Conservation (phyloP, 2,797 vertebrate species). For the Telmatherina bonti region DNA sequence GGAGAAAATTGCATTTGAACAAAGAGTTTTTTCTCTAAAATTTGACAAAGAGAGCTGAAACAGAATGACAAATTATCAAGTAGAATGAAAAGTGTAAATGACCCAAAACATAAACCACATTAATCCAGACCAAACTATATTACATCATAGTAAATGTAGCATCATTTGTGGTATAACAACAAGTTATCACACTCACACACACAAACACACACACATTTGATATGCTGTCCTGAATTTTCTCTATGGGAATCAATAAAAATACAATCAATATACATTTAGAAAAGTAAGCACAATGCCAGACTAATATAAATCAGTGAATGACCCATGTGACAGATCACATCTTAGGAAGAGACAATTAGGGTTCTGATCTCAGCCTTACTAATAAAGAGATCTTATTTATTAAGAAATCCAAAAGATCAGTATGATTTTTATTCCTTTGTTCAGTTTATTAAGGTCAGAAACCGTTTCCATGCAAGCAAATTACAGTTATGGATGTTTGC, state of each 20-base stretch:
- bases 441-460: neutral
- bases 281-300: neutral
- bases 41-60: slow-evolving; percentile 5
- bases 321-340: neutral
- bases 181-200: too few relatives aligned
- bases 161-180: neutral
- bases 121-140: neutral
- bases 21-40: slow-evolving; percentile 5
- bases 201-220: neutral
- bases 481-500: neutral
- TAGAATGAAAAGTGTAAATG: neutral
- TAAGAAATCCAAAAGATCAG: too few relatives aligned
- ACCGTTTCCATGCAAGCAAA: neutral
- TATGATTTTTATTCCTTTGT: too few relatives aligned
- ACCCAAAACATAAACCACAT: neutral
- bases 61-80: neutral
- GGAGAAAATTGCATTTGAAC: neutral
- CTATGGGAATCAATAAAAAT: neutral
- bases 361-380: neutral
- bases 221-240: neutral
- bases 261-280: too few relatives aligned
- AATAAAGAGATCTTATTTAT: neutral
- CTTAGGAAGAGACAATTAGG: neutral
- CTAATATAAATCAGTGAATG: neutral
- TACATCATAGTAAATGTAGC: neutral